These are phyloP conservation scores for Botrylloides violaceus DNA, from an alignment of 23 tunicate species.

Conservation along the genomic window DNA sequence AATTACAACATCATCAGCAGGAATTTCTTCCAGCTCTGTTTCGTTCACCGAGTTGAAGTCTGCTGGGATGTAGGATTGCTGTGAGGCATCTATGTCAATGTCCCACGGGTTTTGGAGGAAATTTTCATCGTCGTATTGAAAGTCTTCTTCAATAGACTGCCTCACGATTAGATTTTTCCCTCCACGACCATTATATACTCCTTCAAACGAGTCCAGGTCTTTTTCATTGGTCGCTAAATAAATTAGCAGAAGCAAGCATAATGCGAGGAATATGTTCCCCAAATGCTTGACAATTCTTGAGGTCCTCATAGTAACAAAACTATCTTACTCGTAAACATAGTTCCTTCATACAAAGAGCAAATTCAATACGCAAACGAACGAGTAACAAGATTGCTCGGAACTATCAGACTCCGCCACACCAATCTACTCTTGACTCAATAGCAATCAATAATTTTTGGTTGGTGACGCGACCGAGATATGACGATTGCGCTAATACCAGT, in stretches of 20 bases:
- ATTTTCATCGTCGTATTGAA: neutral
- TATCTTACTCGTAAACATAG: too few relatives aligned
- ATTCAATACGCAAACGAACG: too few relatives aligned
- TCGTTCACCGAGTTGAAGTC: neutral
- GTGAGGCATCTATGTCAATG: neutral
- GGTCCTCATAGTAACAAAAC: too few relatives aligned
- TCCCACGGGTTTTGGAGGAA: neutral
- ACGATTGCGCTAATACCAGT: too few relatives aligned
- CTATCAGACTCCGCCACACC: too few relatives aligned
- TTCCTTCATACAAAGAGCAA: too few relatives aligned
- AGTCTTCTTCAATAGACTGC: neutral
- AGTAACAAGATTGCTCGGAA: too few relatives aligned
- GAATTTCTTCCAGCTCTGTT: neutral
- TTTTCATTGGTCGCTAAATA: constrained; percentile 5
- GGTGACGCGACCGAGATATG: too few relatives aligned
- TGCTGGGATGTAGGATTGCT: neutral
- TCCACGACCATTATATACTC: neutral
- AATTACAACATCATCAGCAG: constrained; percentile 6
- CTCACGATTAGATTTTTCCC: neutral
- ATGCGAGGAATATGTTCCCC: constrained; percentile 8
- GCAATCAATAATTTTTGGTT: too few relatives aligned
- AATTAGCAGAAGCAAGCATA: neutral
- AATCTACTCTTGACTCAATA: too few relatives aligned
- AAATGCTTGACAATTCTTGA: constrained; percentile 12
- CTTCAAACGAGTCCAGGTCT: constrained; percentile 1